Conservation (phyloP, 2,888 invertebrate genomes). For the Mythimna impura region DNA sequence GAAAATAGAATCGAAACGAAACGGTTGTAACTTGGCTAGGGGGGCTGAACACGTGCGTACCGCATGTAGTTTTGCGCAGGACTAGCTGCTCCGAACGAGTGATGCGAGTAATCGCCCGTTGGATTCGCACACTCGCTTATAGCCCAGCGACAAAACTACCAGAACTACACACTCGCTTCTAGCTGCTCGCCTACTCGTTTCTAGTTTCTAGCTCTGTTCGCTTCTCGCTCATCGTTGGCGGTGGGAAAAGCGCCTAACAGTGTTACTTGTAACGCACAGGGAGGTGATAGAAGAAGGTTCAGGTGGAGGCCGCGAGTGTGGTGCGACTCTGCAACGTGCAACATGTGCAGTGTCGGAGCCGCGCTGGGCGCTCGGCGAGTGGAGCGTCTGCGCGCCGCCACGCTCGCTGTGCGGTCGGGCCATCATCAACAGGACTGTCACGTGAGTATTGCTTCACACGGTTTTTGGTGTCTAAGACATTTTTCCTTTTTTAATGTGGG, state of each 20-base stretch:
- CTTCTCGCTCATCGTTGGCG: too few relatives aligned
- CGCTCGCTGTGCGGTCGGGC: conserved; percentile 83
- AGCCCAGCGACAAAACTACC: neutral
- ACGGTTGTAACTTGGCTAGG: too few relatives aligned
- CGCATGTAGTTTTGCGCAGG: too few relatives aligned
- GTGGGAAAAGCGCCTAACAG: neutral
- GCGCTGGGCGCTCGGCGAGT: conserved; percentile 81
- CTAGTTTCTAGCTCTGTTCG: too few relatives aligned
- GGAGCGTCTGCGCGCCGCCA: conserved; percentile 82
- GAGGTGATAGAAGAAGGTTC: conserved; percentile 86
- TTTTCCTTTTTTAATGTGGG: too few relatives aligned
- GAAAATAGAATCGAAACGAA: too few relatives aligned
- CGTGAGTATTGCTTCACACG: conserved; percentile 51
- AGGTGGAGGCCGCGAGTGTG: conserved; percentile 85
- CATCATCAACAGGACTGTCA: conserved; percentile 82
- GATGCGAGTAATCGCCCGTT: neutral
- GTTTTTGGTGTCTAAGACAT: too few relatives aligned
- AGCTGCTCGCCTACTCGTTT: too few relatives aligned
- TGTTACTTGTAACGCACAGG: conserved; percentile 62
- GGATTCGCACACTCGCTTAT: too few relatives aligned
- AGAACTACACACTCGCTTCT: too few relatives aligned
- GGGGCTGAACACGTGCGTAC: too few relatives aligned
- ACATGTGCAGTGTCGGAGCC: conserved; percentile 81
- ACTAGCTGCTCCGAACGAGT: too few relatives aligned
- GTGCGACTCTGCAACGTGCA: conserved; percentile 84